Evolutionary conservation across 2,888 invertebrate genomes (phyloP).

Genomic region (Melipona beecheii): DNA sequence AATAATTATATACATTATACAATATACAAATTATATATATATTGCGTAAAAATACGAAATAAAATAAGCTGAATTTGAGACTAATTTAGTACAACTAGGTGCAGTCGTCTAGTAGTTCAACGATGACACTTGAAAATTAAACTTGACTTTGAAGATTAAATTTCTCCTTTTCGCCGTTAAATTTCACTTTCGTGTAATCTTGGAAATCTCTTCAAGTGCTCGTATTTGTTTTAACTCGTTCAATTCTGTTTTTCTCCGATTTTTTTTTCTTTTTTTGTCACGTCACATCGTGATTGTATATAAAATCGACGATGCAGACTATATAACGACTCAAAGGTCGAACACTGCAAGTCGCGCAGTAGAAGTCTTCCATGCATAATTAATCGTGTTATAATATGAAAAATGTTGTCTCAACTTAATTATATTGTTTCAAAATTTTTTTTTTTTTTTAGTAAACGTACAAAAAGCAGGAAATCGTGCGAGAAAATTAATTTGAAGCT

Average conservation of each 20-base stretch:
- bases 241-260: background rate
- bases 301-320: conserved; percentile 40
- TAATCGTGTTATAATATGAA: background rate
- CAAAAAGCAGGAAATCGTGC: background rate
- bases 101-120: background rate
- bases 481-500: background rate
- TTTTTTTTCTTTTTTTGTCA: conserved; percentile 11
- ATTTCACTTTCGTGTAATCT: conserved; percentile 6
- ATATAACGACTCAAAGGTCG: conserved; percentile 51
- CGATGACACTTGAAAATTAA: background rate
- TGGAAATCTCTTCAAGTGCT: conserved; percentile 25
- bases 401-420: background rate
- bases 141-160: background rate
- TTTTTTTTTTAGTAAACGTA: background rate
- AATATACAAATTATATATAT: background rate
- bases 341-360: conserved; percentile 26
- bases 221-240: too few relatives aligned
- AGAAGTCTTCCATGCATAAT: background rate
- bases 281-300: conserved; percentile 28
- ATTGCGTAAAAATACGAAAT: too few relatives aligned
- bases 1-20: too few relatives aligned
- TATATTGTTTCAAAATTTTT: background rate
- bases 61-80: background rate
- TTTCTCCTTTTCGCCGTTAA: background rate
- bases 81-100: background rate